A percentile compares a stretch with the other conserved stretches of the same genome.
Conservation (phyloP, 2,888 invertebrate genomes). For the Acrobasis repandana region DNA sequence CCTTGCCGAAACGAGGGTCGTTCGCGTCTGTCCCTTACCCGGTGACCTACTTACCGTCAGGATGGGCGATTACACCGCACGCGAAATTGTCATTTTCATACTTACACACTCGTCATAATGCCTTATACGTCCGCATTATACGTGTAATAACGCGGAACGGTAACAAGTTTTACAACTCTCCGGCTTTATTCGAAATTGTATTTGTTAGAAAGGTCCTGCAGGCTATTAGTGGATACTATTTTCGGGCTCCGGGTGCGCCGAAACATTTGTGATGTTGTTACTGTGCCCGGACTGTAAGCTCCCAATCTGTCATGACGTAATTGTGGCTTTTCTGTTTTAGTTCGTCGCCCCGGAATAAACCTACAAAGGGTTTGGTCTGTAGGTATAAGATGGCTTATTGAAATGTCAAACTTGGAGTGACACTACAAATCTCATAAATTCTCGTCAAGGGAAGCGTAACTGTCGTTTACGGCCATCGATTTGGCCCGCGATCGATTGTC, state of each 20-base stretch:
- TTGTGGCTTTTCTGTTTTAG: slow-evolving; percentile 19
- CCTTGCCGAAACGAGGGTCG: slow-evolving; percentile 39
- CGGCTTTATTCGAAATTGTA: slow-evolving; percentile 12
- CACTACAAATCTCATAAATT: slow-evolving; percentile 16
- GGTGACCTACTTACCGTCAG: slow-evolving; percentile 63
- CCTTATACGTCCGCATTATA: slow-evolving; percentile 25
- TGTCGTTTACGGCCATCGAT: slow-evolving; percentile 15
- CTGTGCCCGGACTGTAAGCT: slow-evolving; percentile 20
- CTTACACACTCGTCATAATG: slow-evolving; percentile 33
- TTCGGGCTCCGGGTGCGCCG: slow-evolving; percentile 17
- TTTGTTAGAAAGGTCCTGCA: slow-evolving; percentile 20
- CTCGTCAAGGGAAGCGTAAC: slow-evolving; percentile 5
- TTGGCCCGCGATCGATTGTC: slow-evolving; percentile 45
- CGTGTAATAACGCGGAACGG: slow-evolving; percentile 15
- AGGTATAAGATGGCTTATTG: slow-evolving; percentile 1
- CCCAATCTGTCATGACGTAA: slow-evolving; percentile 24
- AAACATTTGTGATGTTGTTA: slow-evolving; percentile 21
- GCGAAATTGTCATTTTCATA: slow-evolving; percentile 48
- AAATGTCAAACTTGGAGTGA: slow-evolving; percentile 6
- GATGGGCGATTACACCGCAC: slow-evolving; percentile 40
- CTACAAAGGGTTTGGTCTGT: slow-evolving; percentile 16
- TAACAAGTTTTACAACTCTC: slow-evolving; percentile 22
- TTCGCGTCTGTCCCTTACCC: slow-evolving; percentile 47
- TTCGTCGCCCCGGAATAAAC: slow-evolving; percentile 8
- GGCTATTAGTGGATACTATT: slow-evolving; percentile 20